Base-by-base conservation (phyloP, 2,888 invertebrate genomes). In the Lasioglossum zephyrum region DNA sequence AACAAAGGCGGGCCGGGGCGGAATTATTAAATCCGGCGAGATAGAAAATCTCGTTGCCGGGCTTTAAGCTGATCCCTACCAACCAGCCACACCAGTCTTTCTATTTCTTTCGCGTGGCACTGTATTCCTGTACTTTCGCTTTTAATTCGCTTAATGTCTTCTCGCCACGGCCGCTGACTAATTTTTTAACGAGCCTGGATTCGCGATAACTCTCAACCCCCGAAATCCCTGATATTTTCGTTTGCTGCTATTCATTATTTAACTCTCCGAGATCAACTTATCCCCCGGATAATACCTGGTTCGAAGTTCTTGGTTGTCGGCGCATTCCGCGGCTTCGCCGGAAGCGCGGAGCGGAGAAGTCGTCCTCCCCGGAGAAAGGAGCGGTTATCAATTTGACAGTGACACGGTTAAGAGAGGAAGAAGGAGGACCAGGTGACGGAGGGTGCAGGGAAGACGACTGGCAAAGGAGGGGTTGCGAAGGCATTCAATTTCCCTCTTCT, bases 351-450 rank as follows among this genome's bases (percentile, higher is more conserved):
- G 76, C 79, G 82, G 81, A 87, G 87, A 81, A 87, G 88, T 84
- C 87, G 90, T 88, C 85, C 74, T 88, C 86, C 74, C 79, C 78
- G 31, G 69, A 49, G 86, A 89, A 87, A 86, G 88, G 88, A 84
- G 91, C 90, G 92, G 93, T 94, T 94, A 94, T 94, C 94, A 93
- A 93, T 93, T 93, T 94, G 94, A 94, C 93, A 93, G 93, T 92
- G 93, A 93, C 92, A 92, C 89, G 91, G 85, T 84, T 87, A 85
- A 87, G 86, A 86, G 88, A 82, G 87, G 86, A 73, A 82, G 74
- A 82, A 74, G 75, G 81, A 80, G 81, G 85, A 69, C 63, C 82
- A 84, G 76, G 77, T 81, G 82, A 60, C 47, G 49, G 22, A 26
- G 74, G 66, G 70, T 57, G 73, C 76, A 80, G 78, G 69, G 69